phyloP scores from a whole-genome alignment of 2,797 vertebrate species.

The Acipenser oxyrinchus region DNA sequence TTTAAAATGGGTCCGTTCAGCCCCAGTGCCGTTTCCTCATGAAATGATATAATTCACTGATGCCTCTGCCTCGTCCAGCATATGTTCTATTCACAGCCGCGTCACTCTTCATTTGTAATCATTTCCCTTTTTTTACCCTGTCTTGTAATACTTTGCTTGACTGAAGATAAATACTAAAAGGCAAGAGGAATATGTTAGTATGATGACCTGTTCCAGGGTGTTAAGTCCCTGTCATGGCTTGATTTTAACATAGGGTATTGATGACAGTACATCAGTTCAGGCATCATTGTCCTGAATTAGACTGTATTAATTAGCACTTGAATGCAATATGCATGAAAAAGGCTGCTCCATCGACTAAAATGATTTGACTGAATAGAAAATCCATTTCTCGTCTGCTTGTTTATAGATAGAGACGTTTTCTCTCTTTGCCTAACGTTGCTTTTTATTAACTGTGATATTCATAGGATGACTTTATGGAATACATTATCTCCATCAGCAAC shows the following conservation, averaged over 20 bases:
- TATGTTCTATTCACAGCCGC: slow-evolving; percentile 86
- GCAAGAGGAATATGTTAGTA: slow-evolving; percentile 60
- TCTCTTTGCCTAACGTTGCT: slow-evolving; percentile 43
- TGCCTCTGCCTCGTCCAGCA: slow-evolving; percentile 73
- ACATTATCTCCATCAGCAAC: slow-evolving; percentile 45
- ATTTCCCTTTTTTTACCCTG: slow-evolving; percentile 56
- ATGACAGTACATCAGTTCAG: slow-evolving; percentile 72
- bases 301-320: slow-evolving; percentile 71
- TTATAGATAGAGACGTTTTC: slow-evolving; percentile 61
- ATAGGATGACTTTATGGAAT: slow-evolving; percentile 51
- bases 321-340: slow-evolving; percentile 60
- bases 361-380: slow-evolving; percentile 65
- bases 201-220: slow-evolving; percentile 74
- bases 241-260: slow-evolving; percentile 62
- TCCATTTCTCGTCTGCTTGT: slow-evolving; percentile 65
- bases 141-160: slow-evolving; percentile 69
- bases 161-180: slow-evolving; percentile 74
- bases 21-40: slow-evolving; percentile 72
- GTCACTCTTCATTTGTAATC: slow-evolving; percentile 93
- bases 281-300: slow-evolving; percentile 66
- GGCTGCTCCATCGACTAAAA: slow-evolving; percentile 60
- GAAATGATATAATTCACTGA: slow-evolving; percentile 75
- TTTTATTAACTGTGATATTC: slow-evolving; percentile 64
- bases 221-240: slow-evolving; percentile 72
- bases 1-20: slow-evolving; percentile 89